Evolutionary conservation across 2,888 invertebrate species (phyloP).

Genomic region (Rhorus exstirpatorius): DNA sequence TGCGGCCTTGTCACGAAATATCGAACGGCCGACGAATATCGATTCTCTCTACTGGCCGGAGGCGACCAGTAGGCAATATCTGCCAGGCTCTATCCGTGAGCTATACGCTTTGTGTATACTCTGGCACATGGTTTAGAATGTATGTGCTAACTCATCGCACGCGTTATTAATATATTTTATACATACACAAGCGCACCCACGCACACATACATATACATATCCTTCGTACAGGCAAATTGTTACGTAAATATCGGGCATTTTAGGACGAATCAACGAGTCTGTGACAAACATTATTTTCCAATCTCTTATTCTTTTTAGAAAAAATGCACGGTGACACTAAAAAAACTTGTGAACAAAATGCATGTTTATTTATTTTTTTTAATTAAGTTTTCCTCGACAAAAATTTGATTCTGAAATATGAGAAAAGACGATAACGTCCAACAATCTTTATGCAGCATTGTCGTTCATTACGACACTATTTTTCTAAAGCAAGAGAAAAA

Average conservation of each 20-base stretch:
- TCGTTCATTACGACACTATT: too few relatives aligned
- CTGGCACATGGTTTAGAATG: constrained; percentile 23
- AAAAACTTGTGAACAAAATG: too few relatives aligned
- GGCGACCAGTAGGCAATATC: constrained; percentile 55
- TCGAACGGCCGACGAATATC: constrained; percentile 80
- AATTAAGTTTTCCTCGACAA: too few relatives aligned
- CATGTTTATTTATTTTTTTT: too few relatives aligned
- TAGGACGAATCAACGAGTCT: neutral
- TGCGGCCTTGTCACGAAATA: constrained; percentile 81
- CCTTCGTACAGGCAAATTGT: constrained; percentile 9
- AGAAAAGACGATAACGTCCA: too few relatives aligned
- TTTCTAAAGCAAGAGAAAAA: too few relatives aligned
- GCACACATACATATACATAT: neutral
- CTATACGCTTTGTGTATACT: constrained; percentile 16
- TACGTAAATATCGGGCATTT: neutral
- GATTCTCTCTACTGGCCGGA: constrained; percentile 75
- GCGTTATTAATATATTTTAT: constrained; percentile 1
- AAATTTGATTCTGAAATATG: too few relatives aligned
- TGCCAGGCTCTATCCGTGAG: constrained; percentile 35
- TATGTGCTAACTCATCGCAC: constrained; percentile 8
- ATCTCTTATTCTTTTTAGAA: neutral
- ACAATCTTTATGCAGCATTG: too few relatives aligned
- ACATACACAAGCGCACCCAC: too few relatives aligned
- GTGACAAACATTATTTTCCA: neutral
- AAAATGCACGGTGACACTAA: too few relatives aligned